A percentile compares a stretch with the other conserved stretches of the same genome.
Evolutionary conservation across 2,888 invertebrate genomes (phyloP).

Genomic region (Aplocera efformata): DNA sequence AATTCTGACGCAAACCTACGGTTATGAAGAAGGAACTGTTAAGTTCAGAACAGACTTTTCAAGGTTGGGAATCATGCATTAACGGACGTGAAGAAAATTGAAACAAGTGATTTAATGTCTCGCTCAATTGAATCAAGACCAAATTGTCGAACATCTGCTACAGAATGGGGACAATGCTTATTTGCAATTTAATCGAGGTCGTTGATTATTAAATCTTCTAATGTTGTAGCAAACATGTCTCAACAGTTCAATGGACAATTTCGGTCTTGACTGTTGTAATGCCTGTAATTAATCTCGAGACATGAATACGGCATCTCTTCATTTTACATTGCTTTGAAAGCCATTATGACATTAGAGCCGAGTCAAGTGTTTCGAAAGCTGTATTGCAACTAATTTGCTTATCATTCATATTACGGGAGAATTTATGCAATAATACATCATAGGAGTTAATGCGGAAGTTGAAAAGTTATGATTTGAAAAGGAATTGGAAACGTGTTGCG

Average conservation of each 20-base stretch:
- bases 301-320: conserved; percentile 30
- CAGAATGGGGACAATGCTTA: conserved; percentile 31
- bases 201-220: conserved; percentile 18
- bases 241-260: conserved; percentile 19
- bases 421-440: conserved; percentile 10
- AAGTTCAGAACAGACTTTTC: conserved; percentile 48
- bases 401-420: conserved; percentile 14
- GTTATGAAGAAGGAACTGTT: conserved; percentile 47
- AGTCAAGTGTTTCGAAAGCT: conserved; percentile 28
- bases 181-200: conserved; percentile 44
- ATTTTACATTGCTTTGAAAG: conserved; percentile 31
- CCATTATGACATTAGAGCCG: conserved; percentile 32
- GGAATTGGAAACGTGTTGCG: conserved; percentile 66
- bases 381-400: conserved; percentile 22
- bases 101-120: conserved; percentile 9
- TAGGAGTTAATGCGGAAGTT: conserved; percentile 3
- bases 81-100: conserved; percentile 4
- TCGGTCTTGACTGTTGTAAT: conserved; percentile 20
- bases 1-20: conserved; percentile 74
- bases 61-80: conserved; percentile 54
- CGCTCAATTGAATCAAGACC: conserved; percentile 28
- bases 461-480: conserved; percentile 19
- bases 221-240: conserved; percentile 11
- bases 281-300: conserved; percentile 17
- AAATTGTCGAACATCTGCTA: conserved; percentile 29